A percentile compares a stretch with the other conserved stretches of the same genome.
Evolutionary conservation across 2,113 vertebrate species (phyloP).

Genomic region (Asarcornis scutulata): DNA sequence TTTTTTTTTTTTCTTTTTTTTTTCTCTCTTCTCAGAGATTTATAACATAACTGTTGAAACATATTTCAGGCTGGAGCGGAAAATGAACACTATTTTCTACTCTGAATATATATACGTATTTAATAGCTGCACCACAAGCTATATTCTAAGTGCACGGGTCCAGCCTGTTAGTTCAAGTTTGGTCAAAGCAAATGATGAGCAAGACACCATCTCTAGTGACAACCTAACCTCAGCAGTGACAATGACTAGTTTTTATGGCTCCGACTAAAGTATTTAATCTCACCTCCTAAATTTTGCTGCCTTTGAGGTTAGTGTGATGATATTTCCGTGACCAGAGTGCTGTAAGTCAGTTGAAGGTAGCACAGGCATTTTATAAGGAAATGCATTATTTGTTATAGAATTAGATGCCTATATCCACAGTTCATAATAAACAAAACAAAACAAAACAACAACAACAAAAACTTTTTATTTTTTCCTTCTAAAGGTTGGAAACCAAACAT

Average conservation of each 20-base stretch:
- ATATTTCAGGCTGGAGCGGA: neutral
- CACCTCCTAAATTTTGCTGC: neutral
- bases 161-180: neutral
- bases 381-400: neutral
- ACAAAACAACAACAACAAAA: no score
- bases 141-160: neutral
- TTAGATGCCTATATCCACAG: neutral
- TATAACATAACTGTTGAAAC: neutral
- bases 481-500: neutral
- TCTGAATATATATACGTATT: neutral
- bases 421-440: neutral
- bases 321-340: neutral
- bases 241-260: neutral
- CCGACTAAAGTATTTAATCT: neutral
- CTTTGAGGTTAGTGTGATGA: neutral
- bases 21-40: neutral
- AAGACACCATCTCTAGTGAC: neutral
- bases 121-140: neutral
- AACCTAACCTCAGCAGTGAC: neutral
- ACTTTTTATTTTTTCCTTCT: neutral
- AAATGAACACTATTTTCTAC: neutral
- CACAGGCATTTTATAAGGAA: neutral
- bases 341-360: neutral
- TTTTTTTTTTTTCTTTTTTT: neutral
- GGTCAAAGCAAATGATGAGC: neutral